These are phyloP conservation scores for Scrobipalpa costella DNA, from an alignment of 2,888 invertebrate genomes.

Conservation along the genomic window DNA sequence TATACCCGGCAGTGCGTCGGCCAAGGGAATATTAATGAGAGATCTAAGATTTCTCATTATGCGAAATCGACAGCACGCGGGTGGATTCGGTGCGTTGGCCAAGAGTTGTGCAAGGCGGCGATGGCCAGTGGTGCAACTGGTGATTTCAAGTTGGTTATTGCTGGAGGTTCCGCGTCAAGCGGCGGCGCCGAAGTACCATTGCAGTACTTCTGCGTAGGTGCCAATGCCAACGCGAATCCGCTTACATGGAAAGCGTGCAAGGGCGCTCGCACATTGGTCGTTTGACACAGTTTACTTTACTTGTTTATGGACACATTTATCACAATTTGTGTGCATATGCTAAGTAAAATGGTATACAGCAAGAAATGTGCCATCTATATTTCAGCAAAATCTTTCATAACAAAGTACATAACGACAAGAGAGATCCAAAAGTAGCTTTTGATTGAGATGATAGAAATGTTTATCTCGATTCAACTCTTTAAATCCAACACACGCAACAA, in stretches of 20 bases:
- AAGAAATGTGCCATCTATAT: neutral
- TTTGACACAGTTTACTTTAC: slow-evolving; percentile 14
- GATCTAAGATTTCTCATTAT: slow-evolving; percentile 36
- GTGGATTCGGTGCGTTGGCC: slow-evolving; percentile 37
- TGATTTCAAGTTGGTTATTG: slow-evolving; percentile 43
- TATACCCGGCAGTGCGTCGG: slow-evolving; percentile 23
- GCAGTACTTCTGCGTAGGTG: slow-evolving; percentile 40
- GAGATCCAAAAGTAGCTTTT: neutral
- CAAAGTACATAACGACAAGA: neutral
- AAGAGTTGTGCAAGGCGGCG: slow-evolving; percentile 59
- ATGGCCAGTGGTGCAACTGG: slow-evolving; percentile 50
- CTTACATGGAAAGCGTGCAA: slow-evolving; percentile 36
- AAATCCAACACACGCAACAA: slow-evolving; percentile 1
- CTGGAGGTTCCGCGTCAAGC: slow-evolving; percentile 43
- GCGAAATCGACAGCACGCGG: slow-evolving; percentile 49
- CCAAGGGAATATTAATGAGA: slow-evolving; percentile 24
- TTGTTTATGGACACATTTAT: neutral
- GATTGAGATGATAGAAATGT: neutral
- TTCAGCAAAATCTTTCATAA: neutral
- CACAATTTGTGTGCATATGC: neutral
- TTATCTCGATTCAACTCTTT: neutral
- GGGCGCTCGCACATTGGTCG: slow-evolving; percentile 11
- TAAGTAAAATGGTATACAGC: neutral
- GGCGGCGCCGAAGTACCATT: neutral
- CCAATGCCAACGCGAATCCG: slow-evolving; percentile 42